Conservation (phyloP, 2,888 invertebrate genomes). For the Epirrhoe tristata region DNA sequence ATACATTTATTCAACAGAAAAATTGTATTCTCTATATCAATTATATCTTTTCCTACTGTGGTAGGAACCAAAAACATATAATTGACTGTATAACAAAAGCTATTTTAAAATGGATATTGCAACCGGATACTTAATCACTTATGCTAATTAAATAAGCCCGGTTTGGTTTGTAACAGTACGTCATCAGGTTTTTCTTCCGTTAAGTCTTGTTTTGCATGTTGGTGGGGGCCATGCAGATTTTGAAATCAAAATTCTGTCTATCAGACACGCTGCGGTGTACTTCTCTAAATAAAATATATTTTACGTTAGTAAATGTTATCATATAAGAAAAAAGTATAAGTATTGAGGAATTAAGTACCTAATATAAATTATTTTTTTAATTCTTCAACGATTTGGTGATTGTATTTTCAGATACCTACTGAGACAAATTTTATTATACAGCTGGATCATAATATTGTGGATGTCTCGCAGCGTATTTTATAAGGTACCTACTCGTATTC, state of each 20-base stretch:
- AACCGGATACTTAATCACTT: conserved; percentile 32
- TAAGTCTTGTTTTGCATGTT: conserved; percentile 42
- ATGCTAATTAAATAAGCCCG: conserved; percentile 27
- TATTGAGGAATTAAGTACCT: too few relatives aligned
- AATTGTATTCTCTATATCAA: too few relatives aligned
- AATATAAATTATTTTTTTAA: too few relatives aligned
- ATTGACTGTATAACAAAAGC: conserved; percentile 20
- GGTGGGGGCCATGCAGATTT: conserved; percentile 21
- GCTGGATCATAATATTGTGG: too few relatives aligned
- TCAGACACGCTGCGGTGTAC: background rate
- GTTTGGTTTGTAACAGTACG: conserved; percentile 34
- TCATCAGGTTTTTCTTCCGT: conserved; percentile 51
- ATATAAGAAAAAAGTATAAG: too few relatives aligned
- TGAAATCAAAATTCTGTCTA: conserved; percentile 13
- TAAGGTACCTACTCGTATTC: too few relatives aligned
- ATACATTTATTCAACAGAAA: too few relatives aligned
- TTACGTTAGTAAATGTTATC: too few relatives aligned
- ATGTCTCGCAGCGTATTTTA: too few relatives aligned
- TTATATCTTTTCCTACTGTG: background rate
- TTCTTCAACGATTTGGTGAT: too few relatives aligned
- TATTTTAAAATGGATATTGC: conserved; percentile 19
- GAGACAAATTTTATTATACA: too few relatives aligned
- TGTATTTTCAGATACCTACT: too few relatives aligned
- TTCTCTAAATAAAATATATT: background rate
- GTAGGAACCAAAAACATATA: conserved; percentile 36